phyloP scores from a whole-genome alignment of 2,113 vertebrate genomes.

The Mandrillus leucophaeus region DNA sequence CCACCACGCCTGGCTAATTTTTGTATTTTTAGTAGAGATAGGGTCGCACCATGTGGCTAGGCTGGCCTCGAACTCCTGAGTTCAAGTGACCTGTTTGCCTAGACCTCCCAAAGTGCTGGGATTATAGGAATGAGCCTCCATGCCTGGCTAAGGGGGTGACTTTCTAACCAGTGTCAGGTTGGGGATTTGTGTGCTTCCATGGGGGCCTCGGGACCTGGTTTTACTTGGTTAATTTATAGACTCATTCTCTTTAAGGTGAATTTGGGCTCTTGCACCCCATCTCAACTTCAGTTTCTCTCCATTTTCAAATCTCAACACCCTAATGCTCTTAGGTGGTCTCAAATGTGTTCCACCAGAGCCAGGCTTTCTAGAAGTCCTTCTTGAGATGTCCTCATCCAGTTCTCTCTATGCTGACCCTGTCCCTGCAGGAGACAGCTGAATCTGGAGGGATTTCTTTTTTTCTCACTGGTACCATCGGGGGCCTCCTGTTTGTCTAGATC shows the following conservation, averaged over 20 bases:
- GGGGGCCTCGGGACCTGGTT: neutral
- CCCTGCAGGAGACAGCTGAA: neutral
- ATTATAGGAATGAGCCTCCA: no score
- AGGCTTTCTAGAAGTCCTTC: neutral
- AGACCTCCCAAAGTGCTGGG: no score
- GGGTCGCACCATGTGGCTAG: no score
- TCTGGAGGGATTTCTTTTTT: neutral
- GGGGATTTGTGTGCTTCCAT: neutral
- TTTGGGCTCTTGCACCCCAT: neutral
- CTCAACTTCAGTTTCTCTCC: neutral
- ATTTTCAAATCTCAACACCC: neutral
- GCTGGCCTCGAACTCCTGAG: no score
- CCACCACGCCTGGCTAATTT: no score
- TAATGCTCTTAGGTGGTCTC: neutral
- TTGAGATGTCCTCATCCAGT: neutral
- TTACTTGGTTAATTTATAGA: neutral
- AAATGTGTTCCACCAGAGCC: neutral
- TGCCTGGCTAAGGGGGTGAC: no score
- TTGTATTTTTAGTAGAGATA: no score
- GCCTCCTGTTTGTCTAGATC: neutral
- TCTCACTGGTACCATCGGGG: neutral
- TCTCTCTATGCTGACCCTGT: neutral
- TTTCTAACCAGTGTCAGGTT: neutral
- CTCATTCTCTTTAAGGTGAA: neutral
- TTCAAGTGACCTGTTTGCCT: no score